A percentile compares a stretch with the other conserved stretches of the same genome.
These are phyloP conservation scores for Myotis yumanensis DNA, from an alignment of 2,113 vertebrate genomes.

Conservation along the genomic window DNA sequence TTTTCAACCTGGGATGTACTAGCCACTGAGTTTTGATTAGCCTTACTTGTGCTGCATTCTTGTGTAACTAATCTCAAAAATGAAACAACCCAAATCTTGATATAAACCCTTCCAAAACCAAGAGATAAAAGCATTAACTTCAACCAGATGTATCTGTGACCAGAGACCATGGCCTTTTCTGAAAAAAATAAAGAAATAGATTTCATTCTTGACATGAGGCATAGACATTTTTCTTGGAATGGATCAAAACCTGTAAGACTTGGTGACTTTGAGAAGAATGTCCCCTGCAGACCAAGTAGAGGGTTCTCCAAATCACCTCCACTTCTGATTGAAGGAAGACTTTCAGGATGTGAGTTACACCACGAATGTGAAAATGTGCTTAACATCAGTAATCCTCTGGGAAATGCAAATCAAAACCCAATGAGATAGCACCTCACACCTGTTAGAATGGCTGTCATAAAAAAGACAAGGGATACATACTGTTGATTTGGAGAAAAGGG, in stretches of 20 bases:
- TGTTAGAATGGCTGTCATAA: neutral
- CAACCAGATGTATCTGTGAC: conserved; percentile 45
- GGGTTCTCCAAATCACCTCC: conserved; percentile 45
- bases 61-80: conserved; percentile 54
- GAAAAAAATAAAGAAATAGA: conserved; percentile 38
- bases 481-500: neutral
- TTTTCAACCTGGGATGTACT: neutral
- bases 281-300: conserved; percentile 3
- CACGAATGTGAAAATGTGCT: neutral
- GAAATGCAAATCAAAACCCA: neutral
- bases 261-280: neutral
- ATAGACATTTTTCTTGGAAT: conserved; percentile 49
- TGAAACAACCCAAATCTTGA: conserved; percentile 47
- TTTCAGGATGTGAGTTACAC: conserved; percentile 37
- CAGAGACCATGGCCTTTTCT: conserved; percentile 42
- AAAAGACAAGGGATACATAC: neutral
- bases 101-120: conserved; percentile 49
- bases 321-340: conserved; percentile 16
- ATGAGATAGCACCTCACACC: neutral
- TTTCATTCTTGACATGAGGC: conserved; percentile 64
- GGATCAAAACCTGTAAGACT: conserved; percentile 47
- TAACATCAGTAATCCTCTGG: neutral
- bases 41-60: neutral
- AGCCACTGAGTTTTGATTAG: conserved; percentile 1
- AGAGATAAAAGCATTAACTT: conserved; percentile 44